Base-by-base conservation (phyloP, 2,888 invertebrate species). In the Nomada hirtipes region DNA sequence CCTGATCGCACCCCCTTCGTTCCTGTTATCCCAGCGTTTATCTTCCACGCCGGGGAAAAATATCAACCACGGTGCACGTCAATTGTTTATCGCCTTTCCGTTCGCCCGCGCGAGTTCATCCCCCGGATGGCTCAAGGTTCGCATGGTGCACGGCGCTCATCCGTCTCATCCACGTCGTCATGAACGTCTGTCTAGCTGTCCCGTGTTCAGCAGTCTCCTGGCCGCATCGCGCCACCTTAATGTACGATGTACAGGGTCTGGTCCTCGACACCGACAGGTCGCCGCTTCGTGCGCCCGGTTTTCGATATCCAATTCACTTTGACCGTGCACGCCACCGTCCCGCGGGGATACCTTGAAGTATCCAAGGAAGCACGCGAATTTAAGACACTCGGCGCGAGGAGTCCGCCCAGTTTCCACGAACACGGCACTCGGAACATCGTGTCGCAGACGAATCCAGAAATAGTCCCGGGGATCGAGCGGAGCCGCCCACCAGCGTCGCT, bases 271-370 rank as follows among this genome's bases (percentile, higher is more conserved):
- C 55, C 23, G 44, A 29, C 44, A 13, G 36, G 9, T 9, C 64
- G 26, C 20, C 36, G 60, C 44, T 13, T 47, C 59, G 52, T 53
- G 53, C 65, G 10, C 42, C 36, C 61, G 63, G 13, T 50, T 64
- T 65, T 70, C 71, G 74, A 80, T 80, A 78, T 80, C 55, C 71
- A 68, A 77, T 77, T 73, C 80, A 78, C 80, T 80, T 80, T 80
- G 80, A 68, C 23, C 80, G 52, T 20, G 52, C 60, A 36, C 44
- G 26, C 0, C 23, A n/a, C n/a, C 11, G 52, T 80, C 78, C 64
- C 72, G 52, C 18, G 61, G 50, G 79, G 47, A 72, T 61, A 61
- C 59, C 13, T 76, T 47, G 44, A 47, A 52, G 36, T 36, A 65
- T 70, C 59, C 64, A n/a, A 23, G 20, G 42, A 55, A 53, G 53